Percentiles rank a stretch among this genome's conserved stretches.
Evolutionary conservation across 2,888 invertebrate species (phyloP).

Genomic region (Opisthograptis luteolata): DNA sequence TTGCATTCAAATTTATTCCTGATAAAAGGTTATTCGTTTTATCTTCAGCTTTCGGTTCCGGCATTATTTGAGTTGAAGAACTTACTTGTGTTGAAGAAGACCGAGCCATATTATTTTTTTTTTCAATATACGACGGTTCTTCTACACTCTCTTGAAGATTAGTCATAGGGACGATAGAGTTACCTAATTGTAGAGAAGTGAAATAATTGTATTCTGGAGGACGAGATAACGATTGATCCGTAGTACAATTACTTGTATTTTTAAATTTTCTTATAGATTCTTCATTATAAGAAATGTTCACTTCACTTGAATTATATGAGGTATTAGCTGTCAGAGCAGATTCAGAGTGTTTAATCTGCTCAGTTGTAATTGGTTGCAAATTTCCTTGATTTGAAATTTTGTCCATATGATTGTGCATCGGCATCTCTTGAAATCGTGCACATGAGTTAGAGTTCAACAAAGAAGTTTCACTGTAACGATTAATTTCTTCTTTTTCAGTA

Average conservation of each 20-base stretch:
- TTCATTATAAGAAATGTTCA: neutral
- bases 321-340: too few relatives aligned
- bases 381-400: neutral
- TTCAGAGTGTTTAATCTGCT: too few relatives aligned
- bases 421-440: neutral
- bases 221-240: neutral
- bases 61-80: too few relatives aligned
- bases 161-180: neutral
- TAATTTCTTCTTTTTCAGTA: neutral
- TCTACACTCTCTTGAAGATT: neutral
- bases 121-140: neutral
- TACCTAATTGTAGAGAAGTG: neutral
- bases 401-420: neutral
- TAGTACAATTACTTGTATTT: neutral
- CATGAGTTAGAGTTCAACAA: neutral
- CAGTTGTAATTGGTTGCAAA: neutral
- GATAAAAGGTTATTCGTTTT: neutral
- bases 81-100: neutral
- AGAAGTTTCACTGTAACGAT: neutral
- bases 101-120: neutral
- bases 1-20: too few relatives aligned
- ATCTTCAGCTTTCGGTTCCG: neutral
- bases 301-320: neutral
- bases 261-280: neutral
- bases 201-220: neutral